These are phyloP conservation scores for Clarias pachynema DNA, from an alignment of 2,797 vertebrate species.

Conservation along the genomic window DNA sequence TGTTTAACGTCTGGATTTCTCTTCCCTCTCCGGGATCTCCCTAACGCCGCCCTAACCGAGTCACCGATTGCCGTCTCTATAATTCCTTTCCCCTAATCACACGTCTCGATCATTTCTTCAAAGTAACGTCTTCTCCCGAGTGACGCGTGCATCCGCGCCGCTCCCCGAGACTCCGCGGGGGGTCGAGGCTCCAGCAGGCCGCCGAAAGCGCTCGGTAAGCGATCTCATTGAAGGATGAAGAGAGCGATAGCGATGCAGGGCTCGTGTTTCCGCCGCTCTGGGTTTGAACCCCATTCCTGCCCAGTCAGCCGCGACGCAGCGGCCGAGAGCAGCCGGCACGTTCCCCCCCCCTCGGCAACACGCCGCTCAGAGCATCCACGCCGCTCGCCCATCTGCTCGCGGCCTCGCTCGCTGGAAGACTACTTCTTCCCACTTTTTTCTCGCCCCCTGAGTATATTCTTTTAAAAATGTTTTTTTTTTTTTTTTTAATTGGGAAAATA, in stretches of 20 bases:
- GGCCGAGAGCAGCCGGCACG: constrained; percentile 49
- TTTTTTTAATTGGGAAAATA: not conserved
- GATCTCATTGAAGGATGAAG: constrained; percentile 20
- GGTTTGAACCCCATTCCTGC: constrained; percentile 53
- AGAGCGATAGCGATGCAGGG: not conserved
- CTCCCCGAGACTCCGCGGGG: not conserved
- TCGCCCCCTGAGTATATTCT: not conserved
- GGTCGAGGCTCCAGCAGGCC: constrained; percentile 17
- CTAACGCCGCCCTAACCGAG: not conserved
- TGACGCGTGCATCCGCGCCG: not conserved
- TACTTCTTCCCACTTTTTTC: not conserved
- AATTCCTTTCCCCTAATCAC: not conserved
- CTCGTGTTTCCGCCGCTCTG: constrained; percentile 44
- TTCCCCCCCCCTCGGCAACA: constrained; percentile 52
- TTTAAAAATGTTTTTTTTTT: not conserved
- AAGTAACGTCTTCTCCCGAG: not conserved
- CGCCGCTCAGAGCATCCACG: not conserved
- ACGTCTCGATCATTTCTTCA: not conserved
- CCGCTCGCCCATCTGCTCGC: not conserved
- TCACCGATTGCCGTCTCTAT: too few relatives aligned
- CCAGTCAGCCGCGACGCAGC: constrained; percentile 49
- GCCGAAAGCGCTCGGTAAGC: not conserved
- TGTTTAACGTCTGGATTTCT: not conserved
- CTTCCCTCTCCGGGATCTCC: not conserved
- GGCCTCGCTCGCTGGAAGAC: not conserved